Evolutionary conservation across 2,888 invertebrate species (phyloP).

Genomic region (Acanthosoma haemorrhoidale): DNA sequence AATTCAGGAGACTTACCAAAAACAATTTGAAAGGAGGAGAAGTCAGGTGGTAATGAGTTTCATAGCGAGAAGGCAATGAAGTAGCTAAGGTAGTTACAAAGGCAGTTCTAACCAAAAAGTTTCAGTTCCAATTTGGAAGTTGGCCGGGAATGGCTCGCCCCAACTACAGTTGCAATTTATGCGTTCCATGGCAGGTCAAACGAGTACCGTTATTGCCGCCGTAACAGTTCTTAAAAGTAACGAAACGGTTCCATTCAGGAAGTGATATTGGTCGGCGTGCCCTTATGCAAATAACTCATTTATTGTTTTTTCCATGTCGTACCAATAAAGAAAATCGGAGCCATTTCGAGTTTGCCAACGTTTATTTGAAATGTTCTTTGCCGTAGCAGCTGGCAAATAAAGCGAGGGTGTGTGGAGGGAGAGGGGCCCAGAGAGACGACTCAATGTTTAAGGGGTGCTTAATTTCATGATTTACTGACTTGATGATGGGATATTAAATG

Average conservation of each 20-base stretch:
- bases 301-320: not conserved
- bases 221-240: not conserved
- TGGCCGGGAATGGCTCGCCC: not conserved
- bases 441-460: too few species aligned
- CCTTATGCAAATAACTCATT: not conserved
- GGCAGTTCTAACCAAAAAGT: not conserved
- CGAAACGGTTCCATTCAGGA: not conserved
- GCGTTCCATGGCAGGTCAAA: not conserved
- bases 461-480: too few species aligned
- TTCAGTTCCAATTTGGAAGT: constrained; percentile 12
- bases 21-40: too few species aligned
- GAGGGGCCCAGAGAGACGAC: too few species aligned
- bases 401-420: too few species aligned
- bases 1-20: too few species aligned
- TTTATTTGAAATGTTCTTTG: too few species aligned
- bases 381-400: too few species aligned
- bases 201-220: not conserved
- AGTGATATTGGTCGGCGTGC: not conserved
- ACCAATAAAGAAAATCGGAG: too few species aligned
- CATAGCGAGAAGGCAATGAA: not conserved
- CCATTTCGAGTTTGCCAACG: too few species aligned
- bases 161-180: not conserved
- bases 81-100: not conserved
- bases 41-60: too few species aligned
- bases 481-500: too few species aligned